These are phyloP conservation scores for Pelecanoides urinatrix DNA, from an alignment of 2,113 vertebrate species.

Conservation along the genomic window DNA sequence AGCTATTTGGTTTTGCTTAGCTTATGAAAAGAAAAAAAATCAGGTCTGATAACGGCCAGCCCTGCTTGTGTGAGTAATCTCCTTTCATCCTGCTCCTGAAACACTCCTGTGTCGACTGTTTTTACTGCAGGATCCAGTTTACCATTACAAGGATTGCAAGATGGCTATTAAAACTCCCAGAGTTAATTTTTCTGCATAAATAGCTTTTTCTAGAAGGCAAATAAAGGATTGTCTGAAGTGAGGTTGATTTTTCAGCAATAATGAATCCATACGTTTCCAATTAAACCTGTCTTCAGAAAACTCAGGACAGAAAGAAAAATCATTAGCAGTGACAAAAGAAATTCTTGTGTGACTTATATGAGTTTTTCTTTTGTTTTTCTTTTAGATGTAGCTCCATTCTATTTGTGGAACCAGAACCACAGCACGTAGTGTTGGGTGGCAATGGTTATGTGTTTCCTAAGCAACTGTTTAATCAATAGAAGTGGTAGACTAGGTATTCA, in stretches of 20 bases:
- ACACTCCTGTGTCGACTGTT: not conserved
- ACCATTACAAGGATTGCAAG: not conserved
- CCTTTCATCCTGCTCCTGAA: not conserved
- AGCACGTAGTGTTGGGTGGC: fast-evolving
- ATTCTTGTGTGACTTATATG: not conserved
- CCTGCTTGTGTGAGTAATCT: not conserved
- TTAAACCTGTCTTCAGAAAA: not conserved
- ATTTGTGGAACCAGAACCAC: not conserved
- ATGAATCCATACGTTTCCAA: not conserved
- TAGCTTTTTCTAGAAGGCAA: not conserved
- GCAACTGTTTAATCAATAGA: conserved; percentile 48
- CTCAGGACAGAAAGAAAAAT: not conserved
- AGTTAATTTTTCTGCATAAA: not conserved
- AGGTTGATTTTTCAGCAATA: not conserved
- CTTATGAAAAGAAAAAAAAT: not conserved
- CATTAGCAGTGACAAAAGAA: not conserved
- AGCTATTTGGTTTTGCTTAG: not conserved
- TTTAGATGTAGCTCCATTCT: not conserved
- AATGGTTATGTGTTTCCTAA: not conserved
- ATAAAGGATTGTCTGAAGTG: not conserved
- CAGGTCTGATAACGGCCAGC: not conserved
- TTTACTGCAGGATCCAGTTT: not conserved
- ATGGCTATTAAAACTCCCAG: not conserved
- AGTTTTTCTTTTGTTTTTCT: not conserved
- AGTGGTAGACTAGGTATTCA: conserved; percentile 20